Percentiles rank a stretch among this genome's conserved stretches.
Conservation (phyloP, 2,888 invertebrate species). For the Dioctria linearis region DNA sequence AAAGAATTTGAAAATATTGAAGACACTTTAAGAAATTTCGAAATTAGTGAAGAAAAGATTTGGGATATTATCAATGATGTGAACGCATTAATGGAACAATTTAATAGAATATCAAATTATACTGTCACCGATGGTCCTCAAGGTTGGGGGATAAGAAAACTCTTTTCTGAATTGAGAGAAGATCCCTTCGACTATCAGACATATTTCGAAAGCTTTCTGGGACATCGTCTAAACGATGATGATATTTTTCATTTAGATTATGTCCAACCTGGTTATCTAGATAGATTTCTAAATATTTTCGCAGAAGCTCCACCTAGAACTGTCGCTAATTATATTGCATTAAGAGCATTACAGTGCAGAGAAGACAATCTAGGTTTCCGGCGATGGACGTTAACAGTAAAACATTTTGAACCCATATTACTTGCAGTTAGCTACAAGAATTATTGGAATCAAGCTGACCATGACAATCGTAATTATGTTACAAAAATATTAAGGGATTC, state of each 20-base stretch:
- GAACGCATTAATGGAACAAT: not conserved
- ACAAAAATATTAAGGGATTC: not conserved
- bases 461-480: constrained; percentile 4
- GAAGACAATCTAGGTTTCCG: not conserved
- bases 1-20: not conserved
- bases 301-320: constrained; percentile 9
- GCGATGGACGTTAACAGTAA: no score
- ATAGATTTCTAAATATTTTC: constrained; percentile 18
- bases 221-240: not conserved
- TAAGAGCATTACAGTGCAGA: not conserved
- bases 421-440: not conserved
- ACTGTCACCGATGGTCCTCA: not conserved
- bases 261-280: constrained; percentile 8
- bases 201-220: constrained; percentile 2
- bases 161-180: no score
- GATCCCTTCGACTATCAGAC: not conserved
- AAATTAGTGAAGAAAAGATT: constrained; percentile 13
- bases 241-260: constrained; percentile 9
- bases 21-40: not conserved
- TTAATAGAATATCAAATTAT: not conserved
- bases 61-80: constrained; percentile 22
- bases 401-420: not conserved
- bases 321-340: constrained; percentile 28
- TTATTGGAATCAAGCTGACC: constrained; percentile 6
- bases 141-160: constrained; percentile 7